Evolutionary conservation across 1,140 invertebrate genomes (phyloP), one percentile per base, ranked within the genome.

Genomic region (Anoplophora glabripennis): DNA sequence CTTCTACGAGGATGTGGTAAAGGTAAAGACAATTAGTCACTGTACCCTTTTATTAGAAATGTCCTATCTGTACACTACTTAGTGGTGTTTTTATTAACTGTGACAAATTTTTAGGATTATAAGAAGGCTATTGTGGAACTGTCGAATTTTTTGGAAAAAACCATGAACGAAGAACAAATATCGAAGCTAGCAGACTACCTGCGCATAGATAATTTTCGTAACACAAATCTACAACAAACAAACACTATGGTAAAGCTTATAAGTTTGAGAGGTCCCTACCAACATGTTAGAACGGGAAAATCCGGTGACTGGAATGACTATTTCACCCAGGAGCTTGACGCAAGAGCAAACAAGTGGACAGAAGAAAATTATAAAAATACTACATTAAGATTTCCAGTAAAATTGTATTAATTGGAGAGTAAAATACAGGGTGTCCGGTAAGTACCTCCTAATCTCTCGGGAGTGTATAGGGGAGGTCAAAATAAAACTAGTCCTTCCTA

Each of bases 1-100:
- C 17, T 90, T 89, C 69, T 93, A 92, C 69, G 90, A 93, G 76
- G 86, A 92, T 62, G 85, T 93, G 58, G 67, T 55, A 17, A 70
- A 70, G 63, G 69, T 68, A n/a, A n/a, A n/a, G 47, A 45, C n/a
- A n/a, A 17, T 56, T 14, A n/a, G 41, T 9, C 38, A 53, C 4
- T n/a, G 15, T 4, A 14, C n/a, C 33, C 3, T 33, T 8, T 21
- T 17, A 46, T n/a, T 17, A 12, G 12, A 47, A 9, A 5, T 47
- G 35, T 52, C 38, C n/a, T 38, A n/a, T 40, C 15, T n/a, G n/a
- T n/a, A n/a, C n/a, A n/a, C n/a, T n/a, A n/a, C n/a, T n/a, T n/a
- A n/a, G n/a, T n/a, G n/a, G n/a, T n/a, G n/a, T n/a, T n/a, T 46
- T 18, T 12, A 35, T 12, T 21, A 21, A 38, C 0, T 40, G 14